Evolutionary conservation across 1,140 invertebrate genomes (phyloP).

Genomic region (Hypsibius dujardini): DNA sequence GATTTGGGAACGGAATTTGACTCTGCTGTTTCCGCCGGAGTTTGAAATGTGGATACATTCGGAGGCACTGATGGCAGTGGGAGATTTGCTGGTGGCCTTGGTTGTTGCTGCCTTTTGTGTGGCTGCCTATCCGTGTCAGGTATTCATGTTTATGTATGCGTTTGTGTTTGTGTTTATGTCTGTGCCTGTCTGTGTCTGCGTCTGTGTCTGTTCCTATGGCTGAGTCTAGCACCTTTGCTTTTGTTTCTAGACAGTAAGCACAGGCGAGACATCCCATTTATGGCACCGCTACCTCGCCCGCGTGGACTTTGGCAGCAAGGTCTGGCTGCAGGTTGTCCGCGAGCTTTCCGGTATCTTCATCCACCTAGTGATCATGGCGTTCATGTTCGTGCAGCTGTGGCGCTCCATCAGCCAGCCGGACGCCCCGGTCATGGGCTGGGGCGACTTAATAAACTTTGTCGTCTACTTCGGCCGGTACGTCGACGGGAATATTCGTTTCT

Average conservation of each 20-base stretch:
- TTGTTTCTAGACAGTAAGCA: no score
- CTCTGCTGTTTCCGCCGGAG: background rate
- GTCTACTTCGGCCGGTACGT: constrained; percentile 16
- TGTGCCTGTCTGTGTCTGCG: no score
- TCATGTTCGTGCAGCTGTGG: constrained; percentile 10
- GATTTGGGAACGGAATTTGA: background rate
- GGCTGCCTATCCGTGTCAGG: background rate
- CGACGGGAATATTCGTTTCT: constrained; percentile 5
- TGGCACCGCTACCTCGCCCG: background rate
- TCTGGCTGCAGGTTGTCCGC: background rate
- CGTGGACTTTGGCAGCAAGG: background rate
- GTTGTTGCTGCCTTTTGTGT: background rate
- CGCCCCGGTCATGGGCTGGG: background rate
- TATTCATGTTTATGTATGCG: no score
- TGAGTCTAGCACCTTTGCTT: no score
- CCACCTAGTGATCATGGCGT: constrained; percentile 6
- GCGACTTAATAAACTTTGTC: background rate
- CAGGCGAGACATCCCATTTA: background rate
- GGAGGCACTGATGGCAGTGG: background rate
- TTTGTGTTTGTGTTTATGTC: no score
- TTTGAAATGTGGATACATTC: constrained; percentile 10
- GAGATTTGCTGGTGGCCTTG: background rate
- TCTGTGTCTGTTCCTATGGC: no score
- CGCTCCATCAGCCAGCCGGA: background rate
- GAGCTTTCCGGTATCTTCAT: background rate